Conservation (phyloP, 2,888 invertebrate genomes). For the Apamea sordens region DNA sequence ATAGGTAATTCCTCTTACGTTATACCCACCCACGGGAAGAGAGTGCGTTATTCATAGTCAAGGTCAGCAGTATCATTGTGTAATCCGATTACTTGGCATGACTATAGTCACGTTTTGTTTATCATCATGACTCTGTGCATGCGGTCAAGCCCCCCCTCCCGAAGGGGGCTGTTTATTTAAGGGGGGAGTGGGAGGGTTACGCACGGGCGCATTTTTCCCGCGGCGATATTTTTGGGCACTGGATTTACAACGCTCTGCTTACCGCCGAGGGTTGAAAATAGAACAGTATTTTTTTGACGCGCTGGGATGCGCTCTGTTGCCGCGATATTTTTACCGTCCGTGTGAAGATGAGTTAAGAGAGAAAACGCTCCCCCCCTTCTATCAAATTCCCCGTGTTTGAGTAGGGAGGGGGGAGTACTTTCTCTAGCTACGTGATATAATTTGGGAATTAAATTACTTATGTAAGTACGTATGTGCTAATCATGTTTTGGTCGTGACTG, state of each 20-base stretch:
- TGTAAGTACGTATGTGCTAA: conserved; percentile 4
- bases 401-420: not conserved
- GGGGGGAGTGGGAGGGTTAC: no score
- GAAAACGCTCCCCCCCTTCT: not conserved
- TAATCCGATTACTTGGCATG: conserved; percentile 46
- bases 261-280: no score
- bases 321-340: no score
- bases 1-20: not conserved
- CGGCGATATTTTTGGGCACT: no score
- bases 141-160: not conserved
- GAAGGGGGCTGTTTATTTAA: not conserved
- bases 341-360: no score
- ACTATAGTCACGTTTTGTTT: conserved; percentile 28
- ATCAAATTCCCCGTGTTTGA: no score
- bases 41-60: conserved; percentile 50
- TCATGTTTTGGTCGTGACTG: conserved; percentile 27
- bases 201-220: no score
- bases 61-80: conserved; percentile 32
- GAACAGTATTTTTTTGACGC: no score
- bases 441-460: not conserved
- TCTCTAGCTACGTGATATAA: not conserved
- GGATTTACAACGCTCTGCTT: no score
- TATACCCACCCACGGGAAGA: conserved; percentile 24
- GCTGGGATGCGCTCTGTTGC: no score
- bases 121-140: conserved; percentile 17